Evolutionary conservation across 2,113 vertebrate species (phyloP).

Genomic region (Indri indri): DNA sequence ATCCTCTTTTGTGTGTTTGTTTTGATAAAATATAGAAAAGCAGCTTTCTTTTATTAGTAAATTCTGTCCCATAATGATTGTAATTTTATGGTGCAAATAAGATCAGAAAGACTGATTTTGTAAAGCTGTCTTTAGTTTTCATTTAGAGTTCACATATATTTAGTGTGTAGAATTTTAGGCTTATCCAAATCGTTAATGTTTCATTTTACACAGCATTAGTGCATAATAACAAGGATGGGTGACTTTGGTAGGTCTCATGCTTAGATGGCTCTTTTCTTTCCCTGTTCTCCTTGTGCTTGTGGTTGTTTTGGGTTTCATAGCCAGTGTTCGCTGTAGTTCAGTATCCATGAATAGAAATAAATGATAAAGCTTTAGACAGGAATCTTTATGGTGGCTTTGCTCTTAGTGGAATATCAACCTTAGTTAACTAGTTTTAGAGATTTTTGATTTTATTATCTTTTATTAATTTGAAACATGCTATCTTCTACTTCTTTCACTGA

Average conservation of each 20-base stretch:
- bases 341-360: conserved; percentile 25
- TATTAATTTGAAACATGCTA: conserved; percentile 39
- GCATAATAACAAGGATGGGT: conserved; percentile 45
- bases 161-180: not conserved
- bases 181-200: not conserved
- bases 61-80: conserved; percentile 9
- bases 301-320: conserved; percentile 71
- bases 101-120: not conserved
- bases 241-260: conserved; percentile 61
- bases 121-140: conserved; percentile 33
- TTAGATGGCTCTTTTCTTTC: conserved; percentile 62
- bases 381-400: conserved; percentile 47
- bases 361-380: conserved; percentile 27
- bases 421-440: not conserved
- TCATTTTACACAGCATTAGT: conserved; percentile 48
- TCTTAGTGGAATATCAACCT: conserved; percentile 47
- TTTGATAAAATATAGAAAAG: conserved; percentile 55
- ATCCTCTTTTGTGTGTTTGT: not conserved
- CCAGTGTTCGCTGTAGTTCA: conserved; percentile 48
- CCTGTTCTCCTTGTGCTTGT: conserved; percentile 34
- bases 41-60: conserved; percentile 38
- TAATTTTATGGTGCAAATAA: conserved; percentile 35
- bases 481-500: not conserved
- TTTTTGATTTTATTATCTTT: conserved; percentile 11
- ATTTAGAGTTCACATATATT: not conserved